phyloP scores from a whole-genome alignment of 2,888 invertebrate species.

The Heliconius ethilla region DNA sequence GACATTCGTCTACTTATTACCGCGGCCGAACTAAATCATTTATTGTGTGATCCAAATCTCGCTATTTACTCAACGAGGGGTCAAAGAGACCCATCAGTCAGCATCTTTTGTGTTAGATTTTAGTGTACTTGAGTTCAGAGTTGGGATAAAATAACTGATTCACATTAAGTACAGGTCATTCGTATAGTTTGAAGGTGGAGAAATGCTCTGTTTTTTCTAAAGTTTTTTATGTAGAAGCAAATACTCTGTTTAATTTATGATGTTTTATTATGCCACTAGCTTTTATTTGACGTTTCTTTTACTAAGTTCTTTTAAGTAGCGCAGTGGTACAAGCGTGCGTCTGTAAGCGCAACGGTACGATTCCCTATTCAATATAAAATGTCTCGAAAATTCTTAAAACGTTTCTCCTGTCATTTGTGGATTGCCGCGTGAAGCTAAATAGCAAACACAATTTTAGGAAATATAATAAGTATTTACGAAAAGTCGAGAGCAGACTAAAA shows the following conservation, averaged over 20 bases:
- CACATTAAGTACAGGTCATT: neutral
- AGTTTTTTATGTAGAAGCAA: too few species aligned
- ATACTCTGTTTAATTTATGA: too few species aligned
- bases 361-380: neutral
- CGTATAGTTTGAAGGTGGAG: neutral
- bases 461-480: neutral
- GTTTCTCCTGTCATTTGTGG: too few species aligned
- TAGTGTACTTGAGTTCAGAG: neutral
- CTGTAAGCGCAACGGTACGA: neutral
- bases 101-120: constrained; percentile 40
- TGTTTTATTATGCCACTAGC: too few species aligned
- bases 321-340: neutral
- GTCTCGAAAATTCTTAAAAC: too few species aligned
- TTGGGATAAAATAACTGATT: neutral
- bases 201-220: neutral
- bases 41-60: constrained; percentile 74
- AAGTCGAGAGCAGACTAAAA: neutral
- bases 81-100: constrained; percentile 66
- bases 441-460: too few species aligned
- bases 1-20: constrained; percentile 79
- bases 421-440: too few species aligned
- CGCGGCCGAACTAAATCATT: constrained; percentile 73
- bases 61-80: constrained; percentile 74
- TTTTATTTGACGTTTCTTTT: too few species aligned
- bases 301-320: neutral